Evolutionary conservation across 92 coral and sea anemone genomes (phyloP).

Genomic region (Zoanthus sansibaricus): DNA sequence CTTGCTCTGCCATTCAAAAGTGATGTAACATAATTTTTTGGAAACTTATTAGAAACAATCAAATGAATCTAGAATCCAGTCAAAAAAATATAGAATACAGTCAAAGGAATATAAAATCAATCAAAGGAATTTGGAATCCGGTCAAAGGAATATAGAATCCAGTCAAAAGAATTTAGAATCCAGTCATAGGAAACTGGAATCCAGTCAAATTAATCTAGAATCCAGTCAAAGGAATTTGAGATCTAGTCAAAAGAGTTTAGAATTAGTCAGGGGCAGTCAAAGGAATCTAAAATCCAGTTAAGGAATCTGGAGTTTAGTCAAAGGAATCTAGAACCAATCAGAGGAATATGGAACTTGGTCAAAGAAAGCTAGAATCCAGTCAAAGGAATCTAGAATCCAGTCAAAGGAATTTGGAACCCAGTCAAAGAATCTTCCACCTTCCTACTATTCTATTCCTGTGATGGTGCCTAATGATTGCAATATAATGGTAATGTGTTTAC

Average conservation of each 20-base stretch:
- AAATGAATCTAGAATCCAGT: neutral
- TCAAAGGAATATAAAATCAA: neutral
- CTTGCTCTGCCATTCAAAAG: no score
- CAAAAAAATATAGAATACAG: no score
- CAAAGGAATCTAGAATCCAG: no score
- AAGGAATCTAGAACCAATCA: neutral
- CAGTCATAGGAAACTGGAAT: no score
- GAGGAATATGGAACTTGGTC: neutral
- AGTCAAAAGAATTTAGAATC: no score
- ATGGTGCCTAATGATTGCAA: neutral
- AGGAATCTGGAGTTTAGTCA: neutral
- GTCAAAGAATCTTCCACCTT: neutral
- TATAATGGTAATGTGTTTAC: neutral
- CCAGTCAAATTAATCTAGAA: no score
- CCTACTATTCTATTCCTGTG: neutral
- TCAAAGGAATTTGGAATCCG: no score
- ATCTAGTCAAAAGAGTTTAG: neutral
- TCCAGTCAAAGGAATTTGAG: neutral
- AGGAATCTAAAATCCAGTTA: neutral
- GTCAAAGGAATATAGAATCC: no score
- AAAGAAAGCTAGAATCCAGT: no score
- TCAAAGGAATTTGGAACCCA: no score
- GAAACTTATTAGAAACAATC: neutral
- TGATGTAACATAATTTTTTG: no score
- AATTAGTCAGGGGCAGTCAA: neutral